Evolutionary conservation across 64 coral and sea anemone genomes (phyloP).

Genomic region (Trachythela sp.): DNA sequence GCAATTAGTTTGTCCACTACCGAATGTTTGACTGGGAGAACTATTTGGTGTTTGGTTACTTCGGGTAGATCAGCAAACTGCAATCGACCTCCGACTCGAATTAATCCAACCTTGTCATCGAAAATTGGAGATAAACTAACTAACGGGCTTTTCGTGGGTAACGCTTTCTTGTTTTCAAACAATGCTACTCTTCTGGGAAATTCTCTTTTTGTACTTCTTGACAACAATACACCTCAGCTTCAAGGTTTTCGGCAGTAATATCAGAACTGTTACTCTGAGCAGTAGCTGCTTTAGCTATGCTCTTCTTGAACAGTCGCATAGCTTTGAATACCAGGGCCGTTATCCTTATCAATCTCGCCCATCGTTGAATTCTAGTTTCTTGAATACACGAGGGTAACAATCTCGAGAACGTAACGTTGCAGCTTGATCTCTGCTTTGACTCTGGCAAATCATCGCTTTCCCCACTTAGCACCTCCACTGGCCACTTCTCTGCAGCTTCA

Average conservation of each 20-base stretch:
- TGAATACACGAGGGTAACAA: neutral
- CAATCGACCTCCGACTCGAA: slow-evolving; percentile 41
- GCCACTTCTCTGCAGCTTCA: neutral
- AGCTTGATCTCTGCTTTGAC: neutral
- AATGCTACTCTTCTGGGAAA: slow-evolving; percentile 22
- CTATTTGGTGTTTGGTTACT: slow-evolving; percentile 37
- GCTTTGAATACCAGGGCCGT: neutral
- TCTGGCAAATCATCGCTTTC: neutral
- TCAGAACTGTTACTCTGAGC: too few relatives aligned
- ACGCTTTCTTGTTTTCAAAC: neutral
- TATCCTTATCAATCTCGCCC: neutral
- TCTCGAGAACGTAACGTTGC: neutral
- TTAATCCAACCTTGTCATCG: neutral
- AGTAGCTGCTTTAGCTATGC: neutral
- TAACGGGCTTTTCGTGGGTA: slow-evolving; percentile 2
- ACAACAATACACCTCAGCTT: neutral
- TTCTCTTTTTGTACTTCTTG: slow-evolving; percentile 14
- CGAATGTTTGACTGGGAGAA: slow-evolving; percentile 24
- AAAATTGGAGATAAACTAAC: slow-evolving; percentile 27
- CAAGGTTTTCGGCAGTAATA: neutral
- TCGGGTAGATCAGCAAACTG: slow-evolving; percentile 30
- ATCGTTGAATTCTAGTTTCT: neutral
- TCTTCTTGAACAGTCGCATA: neutral
- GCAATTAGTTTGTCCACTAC: slow-evolving; percentile 30
- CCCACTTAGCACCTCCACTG: neutral